Evolutionary conservation across 64 coral and sea anemone species (phyloP).

Genomic region (Porites lutea): DNA sequence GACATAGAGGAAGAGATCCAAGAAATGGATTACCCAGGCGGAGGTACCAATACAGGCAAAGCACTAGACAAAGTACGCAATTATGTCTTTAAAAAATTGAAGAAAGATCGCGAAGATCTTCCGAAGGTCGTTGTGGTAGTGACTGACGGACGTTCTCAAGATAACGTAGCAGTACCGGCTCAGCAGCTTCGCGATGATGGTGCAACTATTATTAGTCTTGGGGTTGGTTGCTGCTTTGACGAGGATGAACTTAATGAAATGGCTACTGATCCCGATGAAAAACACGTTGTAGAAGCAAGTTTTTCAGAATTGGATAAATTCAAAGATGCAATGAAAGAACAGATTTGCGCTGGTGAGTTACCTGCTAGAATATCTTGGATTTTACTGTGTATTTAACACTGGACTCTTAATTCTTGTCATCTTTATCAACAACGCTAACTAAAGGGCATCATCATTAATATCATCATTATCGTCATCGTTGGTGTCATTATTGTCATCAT

Average conservation of each 20-base stretch:
- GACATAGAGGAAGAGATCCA: slow-evolving; percentile 1
- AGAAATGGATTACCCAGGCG: background rate
- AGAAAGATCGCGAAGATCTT: background rate
- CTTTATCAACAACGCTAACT: too few relatives aligned
- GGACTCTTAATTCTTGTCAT: too few relatives aligned
- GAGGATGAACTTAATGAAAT: slow-evolving; percentile 13
- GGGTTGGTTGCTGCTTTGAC: slow-evolving; percentile 15
- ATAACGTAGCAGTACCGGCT: slow-evolving; percentile 9
- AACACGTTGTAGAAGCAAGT: slow-evolving; percentile 5
- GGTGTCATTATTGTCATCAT: too few relatives aligned
- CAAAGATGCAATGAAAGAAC: background rate
- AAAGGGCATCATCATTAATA: too few relatives aligned
- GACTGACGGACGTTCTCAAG: slow-evolving; percentile 39
- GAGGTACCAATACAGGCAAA: background rate
- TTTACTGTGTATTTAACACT: too few relatives aligned
- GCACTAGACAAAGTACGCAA: slow-evolving; percentile 1
- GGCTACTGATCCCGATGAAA: slow-evolving; percentile 8
- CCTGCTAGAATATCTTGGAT: background rate
- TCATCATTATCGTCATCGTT: too few relatives aligned
- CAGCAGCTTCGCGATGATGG: slow-evolving; percentile 4
- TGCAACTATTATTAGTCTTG: slow-evolving; percentile 31
- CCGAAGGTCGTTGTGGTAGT: background rate
- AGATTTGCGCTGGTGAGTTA: background rate
- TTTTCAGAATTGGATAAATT: slow-evolving; percentile 16
- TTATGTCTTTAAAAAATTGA: background rate